Evolutionary conservation across 2,797 vertebrate genomes (phyloP).

Genomic region (Esox masquinongy): DNA sequence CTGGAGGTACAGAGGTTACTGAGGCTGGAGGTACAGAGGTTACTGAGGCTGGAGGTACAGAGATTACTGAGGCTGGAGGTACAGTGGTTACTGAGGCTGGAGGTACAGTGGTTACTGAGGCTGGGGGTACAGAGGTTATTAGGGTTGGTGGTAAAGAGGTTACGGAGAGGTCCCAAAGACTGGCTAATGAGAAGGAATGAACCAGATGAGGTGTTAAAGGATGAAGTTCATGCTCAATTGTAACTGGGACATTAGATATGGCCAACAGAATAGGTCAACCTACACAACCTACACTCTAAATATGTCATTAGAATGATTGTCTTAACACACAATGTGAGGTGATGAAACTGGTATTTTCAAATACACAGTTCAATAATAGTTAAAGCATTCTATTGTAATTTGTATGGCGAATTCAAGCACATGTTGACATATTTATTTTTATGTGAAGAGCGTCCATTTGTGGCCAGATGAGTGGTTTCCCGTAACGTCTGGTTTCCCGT

Average conservation of each 20-base stretch:
- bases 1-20: background rate
- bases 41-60: slow-evolving; percentile 22
- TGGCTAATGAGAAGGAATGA: slow-evolving; percentile 59
- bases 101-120: background rate
- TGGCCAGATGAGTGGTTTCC: slow-evolving; percentile 21
- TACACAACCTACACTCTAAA: background rate
- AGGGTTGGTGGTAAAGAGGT: slow-evolving; percentile 48
- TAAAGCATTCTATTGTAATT: background rate
- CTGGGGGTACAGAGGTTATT: no score
- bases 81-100: background rate
- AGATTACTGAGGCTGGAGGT: slow-evolving; percentile 34
- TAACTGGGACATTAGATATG: slow-evolving; percentile 16
- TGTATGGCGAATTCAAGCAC: background rate
- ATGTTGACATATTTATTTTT: background rate
- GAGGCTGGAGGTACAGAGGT: slow-evolving; percentile 42
- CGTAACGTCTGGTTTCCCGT: slow-evolving; percentile 20
- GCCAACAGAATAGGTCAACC: background rate
- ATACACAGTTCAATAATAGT: background rate
- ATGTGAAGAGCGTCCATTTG: background rate
- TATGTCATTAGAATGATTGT: background rate
- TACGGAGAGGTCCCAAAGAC: slow-evolving; percentile 47
- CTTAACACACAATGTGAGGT: background rate
- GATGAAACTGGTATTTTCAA: background rate
- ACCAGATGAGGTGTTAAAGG: slow-evolving; percentile 65
- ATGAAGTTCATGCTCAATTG: slow-evolving; percentile 51